Evolutionary conservation across 2,888 invertebrate species (phyloP).

Genomic region (Oxystoma pomonae): DNA sequence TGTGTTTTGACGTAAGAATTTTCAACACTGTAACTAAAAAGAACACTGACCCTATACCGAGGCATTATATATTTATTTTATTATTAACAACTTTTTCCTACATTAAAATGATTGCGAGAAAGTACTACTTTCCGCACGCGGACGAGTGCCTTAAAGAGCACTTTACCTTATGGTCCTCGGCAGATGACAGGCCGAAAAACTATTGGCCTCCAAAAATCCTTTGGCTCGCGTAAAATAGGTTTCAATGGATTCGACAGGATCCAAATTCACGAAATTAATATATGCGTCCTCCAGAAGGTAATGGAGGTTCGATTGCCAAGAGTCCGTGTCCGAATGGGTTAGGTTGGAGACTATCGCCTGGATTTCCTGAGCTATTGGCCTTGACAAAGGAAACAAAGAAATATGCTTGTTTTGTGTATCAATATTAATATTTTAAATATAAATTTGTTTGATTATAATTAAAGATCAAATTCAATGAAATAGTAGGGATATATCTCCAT

Average conservation of each 20-base stretch:
- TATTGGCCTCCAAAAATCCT: slow-evolving; percentile 62
- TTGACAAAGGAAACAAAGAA: slow-evolving; percentile 33
- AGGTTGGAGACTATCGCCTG: slow-evolving; percentile 50
- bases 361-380: slow-evolving; percentile 51
- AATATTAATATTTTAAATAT: background rate
- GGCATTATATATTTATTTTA: no score
- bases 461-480: no score
- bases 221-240: slow-evolving; percentile 62
- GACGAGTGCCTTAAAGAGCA: no score
- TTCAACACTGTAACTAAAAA: no score
- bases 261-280: slow-evolving; percentile 51
- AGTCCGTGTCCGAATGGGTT: slow-evolving; percentile 40
- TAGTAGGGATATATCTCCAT: no score
- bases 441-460: background rate
- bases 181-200: slow-evolving; percentile 65
- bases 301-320: slow-evolving; percentile 58
- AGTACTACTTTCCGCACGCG: no score
- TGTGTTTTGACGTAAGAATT: no score
- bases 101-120: no score
- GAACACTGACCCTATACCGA: no score
- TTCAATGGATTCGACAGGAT: slow-evolving; percentile 59
- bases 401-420: no score
- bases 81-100: no score
- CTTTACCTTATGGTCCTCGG: slow-evolving; percentile 50
- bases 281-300: slow-evolving; percentile 59